A percentile compares a stretch with the other conserved stretches of the same genome.
phyloP scores from a whole-genome alignment of 2,113 vertebrate species.

The Plecotus auritus region DNA sequence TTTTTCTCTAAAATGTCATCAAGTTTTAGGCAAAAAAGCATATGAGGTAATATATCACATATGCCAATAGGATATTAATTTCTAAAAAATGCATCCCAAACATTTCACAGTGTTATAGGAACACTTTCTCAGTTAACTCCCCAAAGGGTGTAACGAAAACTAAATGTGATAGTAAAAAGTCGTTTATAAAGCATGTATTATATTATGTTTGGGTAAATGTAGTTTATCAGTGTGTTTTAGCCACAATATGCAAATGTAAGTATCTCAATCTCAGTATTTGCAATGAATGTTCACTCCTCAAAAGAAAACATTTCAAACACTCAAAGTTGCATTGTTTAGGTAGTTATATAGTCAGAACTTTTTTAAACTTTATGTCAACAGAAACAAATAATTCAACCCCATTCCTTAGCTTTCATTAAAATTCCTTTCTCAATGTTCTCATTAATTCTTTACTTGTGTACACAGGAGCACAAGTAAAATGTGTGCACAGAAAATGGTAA shows the following conservation, averaged over 20 bases:
- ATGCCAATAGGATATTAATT: slow-evolving; percentile 67
- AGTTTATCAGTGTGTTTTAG: slow-evolving; percentile 35
- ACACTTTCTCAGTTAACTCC: slow-evolving; percentile 65
- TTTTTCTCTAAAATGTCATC: slow-evolving; percentile 37
- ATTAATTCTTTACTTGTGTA: background rate
- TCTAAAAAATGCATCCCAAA: slow-evolving; percentile 71
- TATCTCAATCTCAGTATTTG: background rate
- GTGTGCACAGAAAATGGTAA: background rate
- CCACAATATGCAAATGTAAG: background rate
- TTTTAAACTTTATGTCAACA: background rate
- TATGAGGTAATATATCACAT: slow-evolving; percentile 72
- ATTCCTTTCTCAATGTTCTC: background rate
- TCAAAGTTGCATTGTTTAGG: background rate
- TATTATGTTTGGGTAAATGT: slow-evolving; percentile 24
- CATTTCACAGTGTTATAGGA: slow-evolving; percentile 61
- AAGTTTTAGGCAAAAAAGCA: slow-evolving; percentile 43
- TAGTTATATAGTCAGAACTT: background rate
- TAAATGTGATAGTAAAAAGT: slow-evolving; percentile 59
- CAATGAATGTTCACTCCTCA: slow-evolving; percentile 39
- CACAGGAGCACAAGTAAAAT: background rate
- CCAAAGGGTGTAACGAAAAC: slow-evolving; percentile 74
- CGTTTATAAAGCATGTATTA: slow-evolving; percentile 37
- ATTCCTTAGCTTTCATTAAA: background rate
- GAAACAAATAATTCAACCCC: background rate
- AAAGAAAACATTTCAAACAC: slow-evolving; percentile 53